Evolutionary conservation across 1,140 invertebrate species (phyloP).

Genomic region (Spodoptera frugiperda): DNA sequence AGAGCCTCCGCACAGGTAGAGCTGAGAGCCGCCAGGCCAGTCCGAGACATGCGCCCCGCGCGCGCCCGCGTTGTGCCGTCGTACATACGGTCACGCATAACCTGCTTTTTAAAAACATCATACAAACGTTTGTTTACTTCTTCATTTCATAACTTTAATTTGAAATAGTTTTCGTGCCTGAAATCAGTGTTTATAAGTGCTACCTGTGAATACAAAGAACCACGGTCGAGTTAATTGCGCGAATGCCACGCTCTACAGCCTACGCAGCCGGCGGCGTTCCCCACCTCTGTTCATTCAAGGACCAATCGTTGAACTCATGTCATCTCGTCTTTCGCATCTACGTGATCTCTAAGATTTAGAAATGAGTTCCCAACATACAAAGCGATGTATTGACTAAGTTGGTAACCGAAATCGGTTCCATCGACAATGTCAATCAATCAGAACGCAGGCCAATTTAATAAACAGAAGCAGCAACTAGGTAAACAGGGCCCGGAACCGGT

Average conservation of each 20-base stretch:
- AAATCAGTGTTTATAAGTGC: slow-evolving; percentile 50
- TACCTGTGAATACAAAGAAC: slow-evolving; percentile 47
- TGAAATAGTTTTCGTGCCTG: slow-evolving; percentile 39
- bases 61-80: slow-evolving; percentile 72
- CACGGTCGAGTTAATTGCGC: slow-evolving; percentile 71
- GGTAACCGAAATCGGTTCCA: slow-evolving; percentile 65
- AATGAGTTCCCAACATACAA: slow-evolving; percentile 65
- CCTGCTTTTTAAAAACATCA: slow-evolving; percentile 64
- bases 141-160: background rate
- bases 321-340: slow-evolving; percentile 68
- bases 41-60: slow-evolving; percentile 73
- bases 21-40: slow-evolving; percentile 64
- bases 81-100: slow-evolving; percentile 61
- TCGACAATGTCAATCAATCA: slow-evolving; percentile 84
- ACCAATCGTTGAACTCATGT: slow-evolving; percentile 83
- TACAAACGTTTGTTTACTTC: slow-evolving; percentile 43
- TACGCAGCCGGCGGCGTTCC: slow-evolving; percentile 82
- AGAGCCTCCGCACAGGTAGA: slow-evolving; percentile 67
- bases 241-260: slow-evolving; percentile 82
- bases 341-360: slow-evolving; percentile 68
- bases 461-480: slow-evolving; percentile 83
- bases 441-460: slow-evolving; percentile 79
- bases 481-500: slow-evolving; percentile 82
- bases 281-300: slow-evolving; percentile 81
- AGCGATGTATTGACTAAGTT: slow-evolving; percentile 66